A percentile compares a stretch with the other conserved stretches of the same genome.
Evolutionary conservation across 2,113 vertebrate species (phyloP).

Genomic region (Poeciliopsis occidentalis): DNA sequence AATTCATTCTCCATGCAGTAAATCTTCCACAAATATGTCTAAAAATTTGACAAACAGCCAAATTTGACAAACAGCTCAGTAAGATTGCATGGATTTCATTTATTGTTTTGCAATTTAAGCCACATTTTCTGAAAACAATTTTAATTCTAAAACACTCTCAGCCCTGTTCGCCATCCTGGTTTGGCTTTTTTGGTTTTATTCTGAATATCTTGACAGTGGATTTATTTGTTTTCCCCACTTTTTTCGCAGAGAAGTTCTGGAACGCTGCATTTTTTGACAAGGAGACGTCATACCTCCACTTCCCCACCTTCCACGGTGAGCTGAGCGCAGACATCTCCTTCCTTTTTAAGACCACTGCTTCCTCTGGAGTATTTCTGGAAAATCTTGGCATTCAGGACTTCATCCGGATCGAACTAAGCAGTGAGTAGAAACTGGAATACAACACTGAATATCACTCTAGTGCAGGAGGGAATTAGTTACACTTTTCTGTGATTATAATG

Average conservation of each 20-base stretch:
- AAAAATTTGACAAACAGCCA: not conserved
- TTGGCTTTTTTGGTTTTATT: not conserved
- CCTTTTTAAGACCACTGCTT: slow-evolving; percentile 92
- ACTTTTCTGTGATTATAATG: no score
- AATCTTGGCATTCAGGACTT: slow-evolving; percentile 95
- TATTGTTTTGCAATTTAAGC: not conserved
- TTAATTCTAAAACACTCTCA: not conserved
- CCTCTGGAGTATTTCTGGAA: slow-evolving; percentile 93
- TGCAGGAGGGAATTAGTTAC: no score
- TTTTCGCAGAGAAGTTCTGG: slow-evolving; percentile 89
- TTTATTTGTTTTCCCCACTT: slow-evolving; percentile 15
- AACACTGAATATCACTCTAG: not conserved
- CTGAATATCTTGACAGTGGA: not conserved
- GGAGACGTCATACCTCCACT: slow-evolving; percentile 92
- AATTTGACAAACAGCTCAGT: no score
- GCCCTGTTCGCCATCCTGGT: not conserved
- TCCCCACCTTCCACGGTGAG: slow-evolving; percentile 93
- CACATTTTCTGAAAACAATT: no score
- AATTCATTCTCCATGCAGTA: not conserved
- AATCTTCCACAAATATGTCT: not conserved
- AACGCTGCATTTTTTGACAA: slow-evolving; percentile 93
- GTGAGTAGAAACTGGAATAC: slow-evolving; percentile 33
- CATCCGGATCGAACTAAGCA: slow-evolving; percentile 89
- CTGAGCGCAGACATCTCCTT: slow-evolving; percentile 93
- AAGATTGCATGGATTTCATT: not conserved